Conservation (phyloP, 2,888 invertebrate species). For the Cantharis rustica region DNA sequence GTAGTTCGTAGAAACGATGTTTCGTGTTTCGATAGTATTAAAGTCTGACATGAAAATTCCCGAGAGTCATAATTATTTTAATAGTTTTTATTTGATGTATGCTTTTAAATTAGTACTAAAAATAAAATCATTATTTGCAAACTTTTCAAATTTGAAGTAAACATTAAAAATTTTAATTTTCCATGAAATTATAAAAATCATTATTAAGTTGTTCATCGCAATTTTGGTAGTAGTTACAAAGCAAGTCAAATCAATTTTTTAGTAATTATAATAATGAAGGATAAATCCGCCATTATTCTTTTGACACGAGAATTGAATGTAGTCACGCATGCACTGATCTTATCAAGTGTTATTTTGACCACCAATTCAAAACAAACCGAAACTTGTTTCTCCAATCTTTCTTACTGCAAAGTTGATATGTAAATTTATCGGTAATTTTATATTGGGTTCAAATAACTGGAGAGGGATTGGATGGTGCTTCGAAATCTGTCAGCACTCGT, state of each 20-base stretch:
- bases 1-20: constrained; percentile 27
- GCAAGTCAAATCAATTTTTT: constrained; percentile 38
- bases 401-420: constrained; percentile 19
- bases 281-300: constrained; percentile 49
- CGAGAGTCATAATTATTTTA: constrained; percentile 31
- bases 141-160: neutral
- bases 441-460: neutral
- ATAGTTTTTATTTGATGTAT: constrained; percentile 19
- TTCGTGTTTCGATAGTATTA: constrained; percentile 33
- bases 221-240: constrained; percentile 11
- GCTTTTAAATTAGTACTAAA: constrained; percentile 8
- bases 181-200: neutral
- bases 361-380: constrained; percentile 34
- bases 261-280: constrained; percentile 39
- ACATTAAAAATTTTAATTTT: neutral
- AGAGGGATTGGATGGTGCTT: constrained; percentile 37
- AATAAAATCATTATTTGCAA: neutral
- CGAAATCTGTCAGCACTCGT: constrained; percentile 48
- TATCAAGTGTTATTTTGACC: constrained; percentile 42
- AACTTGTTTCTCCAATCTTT: constrained; percentile 34
- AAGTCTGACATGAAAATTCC: constrained; percentile 31
- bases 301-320: constrained; percentile 50
- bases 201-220: constrained; percentile 10
- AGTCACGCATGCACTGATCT: constrained; percentile 52
- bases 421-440: neutral